Evolutionary conservation across 2,888 invertebrate species (phyloP).

Genomic region (Drosophila algonquin): DNA sequence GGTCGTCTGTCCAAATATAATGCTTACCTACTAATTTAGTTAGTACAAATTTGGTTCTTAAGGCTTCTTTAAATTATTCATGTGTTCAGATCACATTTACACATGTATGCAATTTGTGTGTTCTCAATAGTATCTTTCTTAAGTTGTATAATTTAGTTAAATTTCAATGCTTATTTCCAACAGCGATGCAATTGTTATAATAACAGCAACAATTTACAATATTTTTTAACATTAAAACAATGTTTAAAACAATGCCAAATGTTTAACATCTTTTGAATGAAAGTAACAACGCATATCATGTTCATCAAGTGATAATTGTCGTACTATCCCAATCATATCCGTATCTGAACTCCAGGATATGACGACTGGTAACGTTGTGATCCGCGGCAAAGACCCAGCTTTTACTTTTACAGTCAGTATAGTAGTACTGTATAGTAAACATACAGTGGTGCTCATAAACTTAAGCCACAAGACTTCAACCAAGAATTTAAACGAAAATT

Average conservation of each 20-base stretch:
- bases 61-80: slow-evolving; percentile 48
- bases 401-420: too few species aligned
- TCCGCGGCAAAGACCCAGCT: too few species aligned
- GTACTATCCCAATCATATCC: too few species aligned
- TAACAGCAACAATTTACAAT: slow-evolving; percentile 31
- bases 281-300: background rate
- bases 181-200: slow-evolving; percentile 55
- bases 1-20: slow-evolving; percentile 55
- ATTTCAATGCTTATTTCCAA: slow-evolving; percentile 46
- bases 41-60: slow-evolving; percentile 69
- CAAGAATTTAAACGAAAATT: too few species aligned
- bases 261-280: background rate
- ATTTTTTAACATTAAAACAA: slow-evolving; percentile 36
- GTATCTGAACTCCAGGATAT: too few species aligned
- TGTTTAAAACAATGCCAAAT: slow-evolving; percentile 17
- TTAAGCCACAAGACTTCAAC: too few species aligned
- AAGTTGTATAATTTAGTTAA: slow-evolving; percentile 35
- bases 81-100: slow-evolving; percentile 55
- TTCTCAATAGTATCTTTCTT: slow-evolving; percentile 19
- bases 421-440: too few species aligned
- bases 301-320: too few species aligned
- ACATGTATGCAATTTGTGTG: slow-evolving; percentile 11
- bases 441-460: too few species aligned
- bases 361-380: too few species aligned
- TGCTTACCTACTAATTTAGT: slow-evolving; percentile 69